These are phyloP conservation scores for Sminthurinus aureus DNA, from an alignment of 2,888 invertebrate genomes.

Conservation along the genomic window DNA sequence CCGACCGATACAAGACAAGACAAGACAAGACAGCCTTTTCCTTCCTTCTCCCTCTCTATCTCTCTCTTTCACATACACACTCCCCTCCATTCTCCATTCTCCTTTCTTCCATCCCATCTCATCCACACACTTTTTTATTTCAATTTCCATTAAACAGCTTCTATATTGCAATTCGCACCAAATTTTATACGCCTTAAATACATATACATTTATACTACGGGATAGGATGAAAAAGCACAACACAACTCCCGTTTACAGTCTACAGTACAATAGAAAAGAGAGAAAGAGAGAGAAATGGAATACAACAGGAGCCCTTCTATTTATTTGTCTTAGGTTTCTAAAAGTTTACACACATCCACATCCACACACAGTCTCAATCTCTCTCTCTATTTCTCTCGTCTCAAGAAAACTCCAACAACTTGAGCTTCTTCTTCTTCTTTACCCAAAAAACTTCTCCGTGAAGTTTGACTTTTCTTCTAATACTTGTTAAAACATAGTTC, in stretches of 20 bases:
- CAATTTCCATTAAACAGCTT: conserved; percentile 39
- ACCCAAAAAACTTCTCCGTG: conserved; percentile 28
- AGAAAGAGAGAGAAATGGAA: too few species aligned
- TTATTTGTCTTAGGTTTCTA: conserved; percentile 55
- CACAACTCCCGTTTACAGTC: conserved; percentile 36
- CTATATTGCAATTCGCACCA: conserved; percentile 36
- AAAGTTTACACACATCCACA: conserved; percentile 34
- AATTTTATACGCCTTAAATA: conserved; percentile 53
- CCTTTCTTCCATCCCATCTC: conserved; percentile 8
- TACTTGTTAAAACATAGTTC: neutral
- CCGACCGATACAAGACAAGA: conserved; percentile 28
- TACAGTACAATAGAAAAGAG: too few species aligned
- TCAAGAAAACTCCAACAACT: conserved; percentile 25
- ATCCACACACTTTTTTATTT: conserved; percentile 28
- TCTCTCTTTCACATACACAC: conserved; percentile 7
- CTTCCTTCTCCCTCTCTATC: conserved; percentile 4
- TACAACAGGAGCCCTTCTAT: conserved; percentile 53
- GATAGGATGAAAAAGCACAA: conserved; percentile 34
- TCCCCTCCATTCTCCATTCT: neutral
- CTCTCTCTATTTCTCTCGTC: conserved; percentile 26
- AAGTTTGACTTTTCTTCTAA: conserved; percentile 32
- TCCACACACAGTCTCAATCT: conserved; percentile 47
- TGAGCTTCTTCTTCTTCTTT: conserved; percentile 14
- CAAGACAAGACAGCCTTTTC: conserved; percentile 3
- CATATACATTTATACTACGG: conserved; percentile 31